Base-by-base conservation (phyloP, 2,113 vertebrate genomes). In the Theropithecus gelada region DNA sequence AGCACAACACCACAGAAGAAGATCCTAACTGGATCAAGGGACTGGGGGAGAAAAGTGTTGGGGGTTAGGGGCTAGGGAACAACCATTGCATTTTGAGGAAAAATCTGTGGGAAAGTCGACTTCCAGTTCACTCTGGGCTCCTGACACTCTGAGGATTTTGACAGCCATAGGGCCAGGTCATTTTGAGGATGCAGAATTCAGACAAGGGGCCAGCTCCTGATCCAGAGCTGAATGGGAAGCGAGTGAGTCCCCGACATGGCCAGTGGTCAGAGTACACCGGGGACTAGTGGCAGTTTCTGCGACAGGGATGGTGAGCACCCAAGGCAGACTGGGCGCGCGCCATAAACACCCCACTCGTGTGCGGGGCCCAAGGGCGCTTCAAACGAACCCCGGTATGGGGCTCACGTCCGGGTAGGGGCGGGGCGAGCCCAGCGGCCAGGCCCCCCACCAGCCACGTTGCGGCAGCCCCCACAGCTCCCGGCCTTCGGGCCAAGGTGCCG, bases 301-400 rank as follows among this genome's bases (percentile, higher is more conserved):
- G 66, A 30, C 32, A 48, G 72, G 64, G 35, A 25, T 61, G 59
- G 76, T 73, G 64, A 82, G 87, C 97, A 90, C 94, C 90, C 85
- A 88, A 52, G 57, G 78, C 35, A 2, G 81, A 9, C 76, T 30
- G 35, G 96, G 93, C 85, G 61, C 73, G 1, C 90, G 52, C 80
- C 85, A 87, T 97, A 97, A 98, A 97, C 98, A 98, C 96, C 78
- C 95, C 90, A 96, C 98, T 96, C 95, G 96, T 94, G 93, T 95
- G 16, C 22, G 43, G 85, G 85, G 85, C 95, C 96, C 92, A 80
- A 90, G 97, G 93, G 64, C 43, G 80, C 92, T 92, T 88, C 96
- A 50, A 73, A 88, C 72, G 75, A 76, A 93, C 84, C 52, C 84
- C 43, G 10, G 8, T 9, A 14, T 20, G 82, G 79, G 83, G 80